phyloP scores from a whole-genome alignment of 2,113 vertebrate species.

The Puffinus mauretanicus region DNA sequence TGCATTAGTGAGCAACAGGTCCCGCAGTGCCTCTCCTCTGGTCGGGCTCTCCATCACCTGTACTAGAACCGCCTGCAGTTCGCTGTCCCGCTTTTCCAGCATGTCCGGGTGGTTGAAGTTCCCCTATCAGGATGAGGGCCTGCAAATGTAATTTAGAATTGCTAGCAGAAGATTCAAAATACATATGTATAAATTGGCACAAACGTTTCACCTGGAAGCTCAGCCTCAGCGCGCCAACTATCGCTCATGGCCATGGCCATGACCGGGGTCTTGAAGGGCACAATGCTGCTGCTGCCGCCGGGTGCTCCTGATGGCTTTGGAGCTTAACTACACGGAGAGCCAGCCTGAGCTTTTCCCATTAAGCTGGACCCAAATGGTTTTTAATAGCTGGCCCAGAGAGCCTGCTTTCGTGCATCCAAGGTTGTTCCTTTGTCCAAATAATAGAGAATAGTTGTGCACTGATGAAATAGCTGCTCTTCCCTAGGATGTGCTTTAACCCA shows the following conservation, averaged over 20 bases:
- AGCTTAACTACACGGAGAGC: background rate
- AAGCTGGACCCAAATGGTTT: background rate
- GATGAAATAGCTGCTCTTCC: background rate
- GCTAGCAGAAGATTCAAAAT: background rate
- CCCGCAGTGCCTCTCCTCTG: background rate
- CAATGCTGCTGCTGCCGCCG: background rate
- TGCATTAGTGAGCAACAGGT: background rate
- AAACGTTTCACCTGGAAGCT: background rate
- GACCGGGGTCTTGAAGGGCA: background rate
- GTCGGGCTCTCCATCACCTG: background rate
- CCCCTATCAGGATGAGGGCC: background rate
- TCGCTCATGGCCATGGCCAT: rapidly evolving
- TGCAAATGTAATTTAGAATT: background rate
- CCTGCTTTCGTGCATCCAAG: background rate
- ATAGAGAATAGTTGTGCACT: background rate
- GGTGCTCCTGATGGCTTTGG: background rate
- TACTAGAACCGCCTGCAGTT: background rate
- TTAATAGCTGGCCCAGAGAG: background rate
- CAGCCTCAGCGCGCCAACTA: rapidly evolving
- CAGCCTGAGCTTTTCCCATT: background rate
- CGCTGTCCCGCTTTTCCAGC: too few species aligned
- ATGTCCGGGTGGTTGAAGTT: background rate
- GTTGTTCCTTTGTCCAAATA: background rate
- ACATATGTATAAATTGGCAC: background rate
- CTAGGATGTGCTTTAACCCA: background rate